Base-by-base conservation (phyloP, 1,140 invertebrate species). In the Tyrophagus putrescentiae region DNA sequence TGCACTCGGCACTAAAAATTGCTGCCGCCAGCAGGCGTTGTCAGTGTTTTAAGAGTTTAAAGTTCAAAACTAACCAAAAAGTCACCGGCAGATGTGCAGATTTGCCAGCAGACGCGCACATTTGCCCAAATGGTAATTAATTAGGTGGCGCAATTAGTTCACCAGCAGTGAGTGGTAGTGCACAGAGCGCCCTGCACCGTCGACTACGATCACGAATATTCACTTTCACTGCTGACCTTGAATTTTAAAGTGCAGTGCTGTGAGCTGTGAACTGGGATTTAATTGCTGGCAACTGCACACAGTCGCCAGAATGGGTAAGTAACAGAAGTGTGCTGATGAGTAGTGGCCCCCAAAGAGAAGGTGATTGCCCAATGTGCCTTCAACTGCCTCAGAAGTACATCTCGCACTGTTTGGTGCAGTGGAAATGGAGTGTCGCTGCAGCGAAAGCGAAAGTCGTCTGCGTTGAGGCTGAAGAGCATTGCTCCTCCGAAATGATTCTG, bases 381-480 rank as follows among this genome's bases (percentile, higher is more conserved):
- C n/a, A n/a, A n/a, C n/a, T n/a, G n/a, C n/a, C n/a, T n/a, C n/a
- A 50, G 27, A 1, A 42, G 18, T 3, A 23, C 3, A 25, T 29
- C 31, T 18, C 52, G 52, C 21, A 54, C 25, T 4, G 52, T 25
- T 7, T 13, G n/a, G 25, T 59, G 57, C 4, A 59, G 44, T 23
- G 57, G 34, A 45, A 59, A 59, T 4, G 27, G 11, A 11, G 29
- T 1, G 32, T 45, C 25, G 5, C 28, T 44, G 50, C 41, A 29
- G 13, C 39, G 39, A 13, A 31, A n/a, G 13, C 41, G 11, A 59
- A 32, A 67, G 41, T 69, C 68, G 63, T 69, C 68, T 23, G 52
- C 60, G 48, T 68, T 68, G 4, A 69, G 50, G 41, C 66, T 58
- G 54, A 63, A 69, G 1, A 65, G 65, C 68, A 69, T 69, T 6